phyloP scores from a whole-genome alignment of 1,140 invertebrate genomes.

The Holotrichia oblita region DNA sequence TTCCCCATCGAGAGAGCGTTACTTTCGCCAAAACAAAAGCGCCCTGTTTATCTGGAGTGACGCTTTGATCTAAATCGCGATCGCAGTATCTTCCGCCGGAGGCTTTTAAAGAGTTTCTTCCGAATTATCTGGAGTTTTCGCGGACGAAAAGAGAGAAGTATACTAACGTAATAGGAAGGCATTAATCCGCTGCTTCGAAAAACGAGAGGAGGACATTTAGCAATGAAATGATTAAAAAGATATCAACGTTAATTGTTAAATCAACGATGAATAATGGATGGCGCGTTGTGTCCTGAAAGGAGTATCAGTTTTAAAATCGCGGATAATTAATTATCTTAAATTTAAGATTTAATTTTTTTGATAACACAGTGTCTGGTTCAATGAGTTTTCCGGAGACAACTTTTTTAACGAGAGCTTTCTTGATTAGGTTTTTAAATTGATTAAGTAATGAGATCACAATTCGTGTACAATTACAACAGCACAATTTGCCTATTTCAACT shows the following conservation, averaged over 20 bases:
- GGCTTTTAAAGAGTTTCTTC: constrained; percentile 15
- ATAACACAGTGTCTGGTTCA: too few species aligned
- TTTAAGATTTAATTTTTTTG: neutral
- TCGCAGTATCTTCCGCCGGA: constrained; percentile 2
- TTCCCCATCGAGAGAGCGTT: constrained; percentile 23
- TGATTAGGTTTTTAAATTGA: too few species aligned
- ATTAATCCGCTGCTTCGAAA: neutral
- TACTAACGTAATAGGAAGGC: neutral
- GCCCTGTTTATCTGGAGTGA: constrained; percentile 27
- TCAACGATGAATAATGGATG: neutral
- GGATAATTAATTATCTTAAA: neutral
- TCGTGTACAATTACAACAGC: too few species aligned
- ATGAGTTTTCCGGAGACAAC: too few species aligned
- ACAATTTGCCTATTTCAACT: too few species aligned
- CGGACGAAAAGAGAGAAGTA: neutral
- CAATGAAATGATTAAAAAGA: neutral
- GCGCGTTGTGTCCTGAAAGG: neutral
- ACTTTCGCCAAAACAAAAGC: constrained; percentile 21
- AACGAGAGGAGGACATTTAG: neutral
- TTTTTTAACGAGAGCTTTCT: too few species aligned
- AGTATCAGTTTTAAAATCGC: neutral
- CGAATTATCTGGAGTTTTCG: constrained; percentile 5
- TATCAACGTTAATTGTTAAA: constrained; percentile 18
- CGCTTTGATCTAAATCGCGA: constrained; percentile 20
- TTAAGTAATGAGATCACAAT: too few species aligned